Evolutionary conservation across 2,113 vertebrate genomes (phyloP).

Genomic region (Chrysemys picta): DNA sequence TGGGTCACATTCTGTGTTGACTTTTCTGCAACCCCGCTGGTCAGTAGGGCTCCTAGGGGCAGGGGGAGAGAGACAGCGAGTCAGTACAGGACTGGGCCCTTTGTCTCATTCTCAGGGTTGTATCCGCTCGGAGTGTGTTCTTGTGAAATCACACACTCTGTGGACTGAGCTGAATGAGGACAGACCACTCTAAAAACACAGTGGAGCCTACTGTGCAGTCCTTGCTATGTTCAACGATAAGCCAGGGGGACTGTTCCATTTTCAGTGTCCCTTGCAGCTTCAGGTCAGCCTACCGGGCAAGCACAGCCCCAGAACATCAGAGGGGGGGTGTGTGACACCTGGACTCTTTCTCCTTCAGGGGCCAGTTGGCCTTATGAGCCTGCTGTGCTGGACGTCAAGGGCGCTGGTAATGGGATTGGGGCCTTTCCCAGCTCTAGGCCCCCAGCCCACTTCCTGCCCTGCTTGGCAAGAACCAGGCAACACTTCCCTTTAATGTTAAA

Average conservation of each 20-base stretch:
- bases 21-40: not conserved
- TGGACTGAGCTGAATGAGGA: not conserved
- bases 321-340: not conserved
- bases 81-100: not conserved
- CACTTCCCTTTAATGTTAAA: not conserved
- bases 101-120: not conserved
- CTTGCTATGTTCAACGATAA: not conserved
- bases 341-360: not conserved
- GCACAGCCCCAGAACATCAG: not conserved
- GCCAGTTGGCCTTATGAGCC: not conserved
- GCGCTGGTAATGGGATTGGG: not conserved
- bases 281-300: not conserved
- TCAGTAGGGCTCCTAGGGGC: not conserved
- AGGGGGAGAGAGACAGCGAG: not conserved
- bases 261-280: not conserved
- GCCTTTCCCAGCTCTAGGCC: not conserved
- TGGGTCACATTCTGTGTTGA: not conserved
- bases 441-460: not conserved
- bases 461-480: not conserved
- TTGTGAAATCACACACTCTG: not conserved
- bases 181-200: not conserved
- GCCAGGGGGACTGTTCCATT: not conserved
- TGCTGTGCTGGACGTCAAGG: too few relatives aligned
- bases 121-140: not conserved
- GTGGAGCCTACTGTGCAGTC: not conserved